These are phyloP conservation scores for Hyles euphorbiae DNA, from an alignment of 1,140 invertebrate genomes.

Conservation along the genomic window DNA sequence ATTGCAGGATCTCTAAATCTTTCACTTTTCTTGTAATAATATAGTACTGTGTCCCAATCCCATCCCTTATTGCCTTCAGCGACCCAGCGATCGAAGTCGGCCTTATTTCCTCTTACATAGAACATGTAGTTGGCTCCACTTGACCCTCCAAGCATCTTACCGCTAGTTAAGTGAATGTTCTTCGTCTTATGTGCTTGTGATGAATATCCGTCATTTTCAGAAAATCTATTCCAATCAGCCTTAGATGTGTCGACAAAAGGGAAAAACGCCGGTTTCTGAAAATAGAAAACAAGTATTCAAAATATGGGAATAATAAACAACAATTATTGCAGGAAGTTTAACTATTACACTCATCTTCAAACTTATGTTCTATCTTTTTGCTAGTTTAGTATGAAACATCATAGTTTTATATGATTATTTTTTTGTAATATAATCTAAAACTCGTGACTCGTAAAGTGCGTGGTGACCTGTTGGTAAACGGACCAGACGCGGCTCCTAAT, in stretches of 20 bases:
- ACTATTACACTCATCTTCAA: too few species aligned
- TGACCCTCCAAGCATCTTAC: constrained; percentile 89
- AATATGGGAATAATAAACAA: background rate
- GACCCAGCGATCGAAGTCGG: constrained; percentile 93
- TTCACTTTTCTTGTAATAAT: constrained; percentile 91
- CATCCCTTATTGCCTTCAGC: constrained; percentile 87
- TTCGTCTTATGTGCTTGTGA: constrained; percentile 77
- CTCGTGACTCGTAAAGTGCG: too few species aligned
- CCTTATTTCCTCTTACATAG: constrained; percentile 86
- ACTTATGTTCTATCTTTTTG: too few species aligned
- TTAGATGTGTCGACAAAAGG: constrained; percentile 8
- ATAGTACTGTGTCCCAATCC: constrained; percentile 87
- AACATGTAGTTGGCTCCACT: constrained; percentile 95
- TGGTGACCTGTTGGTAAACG: too few species aligned
- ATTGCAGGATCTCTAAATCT: constrained; percentile 86
- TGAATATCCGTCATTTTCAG: constrained; percentile 78
- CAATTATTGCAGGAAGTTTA: background rate
- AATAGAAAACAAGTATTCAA: background rate
- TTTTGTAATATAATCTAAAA: too few species aligned
- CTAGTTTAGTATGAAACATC: too few species aligned
- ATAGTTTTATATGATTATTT: too few species aligned
- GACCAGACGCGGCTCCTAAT: too few species aligned
- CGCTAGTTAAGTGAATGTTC: constrained; percentile 75
- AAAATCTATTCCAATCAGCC: constrained; percentile 82
- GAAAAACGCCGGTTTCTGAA: constrained; percentile 19